Evolutionary conservation across 2,888 invertebrate species (phyloP), one percentile per base, ranked within the genome.

Genomic region (Heliconius cydno): DNA sequence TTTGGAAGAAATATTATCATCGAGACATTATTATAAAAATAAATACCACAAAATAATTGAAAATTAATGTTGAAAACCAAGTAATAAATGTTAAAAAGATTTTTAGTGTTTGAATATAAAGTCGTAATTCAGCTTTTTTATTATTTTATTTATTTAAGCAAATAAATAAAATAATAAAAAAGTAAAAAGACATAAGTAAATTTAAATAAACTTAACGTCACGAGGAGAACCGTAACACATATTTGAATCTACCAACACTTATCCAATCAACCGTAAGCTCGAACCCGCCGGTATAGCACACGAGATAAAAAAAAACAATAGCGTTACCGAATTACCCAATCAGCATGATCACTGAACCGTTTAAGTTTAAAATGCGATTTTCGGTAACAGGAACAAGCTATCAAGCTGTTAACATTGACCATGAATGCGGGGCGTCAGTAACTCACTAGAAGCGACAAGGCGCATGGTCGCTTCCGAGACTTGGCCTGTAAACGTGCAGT

Each of bases 321-420:
- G 15, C 57, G 30, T 73, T 73, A 57, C 34, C 57, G 60, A 73
- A 73, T 73, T 73, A 60, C 57, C 72, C 57, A 73, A 73, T 73
- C 30, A 73, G 72, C 65, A 67, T 60, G 57, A 79, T 60, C 74
- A 71, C 57, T 74, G 67, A 57, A 65, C 38, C 57, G 30, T 30
- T 28, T 63, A 67, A 41, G 22, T 34, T 7, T 66, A 84, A 81
- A 80, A 83, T 79, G 78, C 80, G 82, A 86, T 85, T 85, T 89
- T 86, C 79, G 86, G 86, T 82, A 82, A 79, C 85, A 86, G 87
- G 86, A 87, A 86, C 85, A 81, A 81, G 84, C 79, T 82, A 86
- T 85, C 83, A 86, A 86, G 85, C 84, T 77, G 85, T 87, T 91
- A 89, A 83, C 92, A 92, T 92, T 92, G 93, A 91, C 91, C 91